A percentile compares a stretch with the other conserved stretches of the same genome.
Evolutionary conservation across 2,797 vertebrate genomes (phyloP).

Genomic region (Siniperca scherzeri): DNA sequence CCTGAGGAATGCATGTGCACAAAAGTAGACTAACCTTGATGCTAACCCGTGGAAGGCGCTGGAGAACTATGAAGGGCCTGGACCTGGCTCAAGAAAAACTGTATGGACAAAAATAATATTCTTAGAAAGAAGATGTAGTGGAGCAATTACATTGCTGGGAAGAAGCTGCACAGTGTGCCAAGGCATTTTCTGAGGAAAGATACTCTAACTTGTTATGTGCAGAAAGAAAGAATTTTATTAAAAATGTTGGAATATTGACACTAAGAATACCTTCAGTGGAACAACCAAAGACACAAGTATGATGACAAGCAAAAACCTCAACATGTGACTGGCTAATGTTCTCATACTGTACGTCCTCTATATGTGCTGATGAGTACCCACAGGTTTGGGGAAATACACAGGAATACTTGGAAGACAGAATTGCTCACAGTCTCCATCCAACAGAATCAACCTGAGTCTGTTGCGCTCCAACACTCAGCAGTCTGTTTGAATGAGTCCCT

Average conservation of each 20-base stretch:
- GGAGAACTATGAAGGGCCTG: background rate
- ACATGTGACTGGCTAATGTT: background rate
- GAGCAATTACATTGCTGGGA: background rate
- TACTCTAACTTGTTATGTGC: background rate
- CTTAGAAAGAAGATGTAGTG: background rate
- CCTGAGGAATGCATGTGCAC: background rate
- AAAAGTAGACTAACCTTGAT: background rate
- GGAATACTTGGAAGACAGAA: background rate
- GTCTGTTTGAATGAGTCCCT: background rate
- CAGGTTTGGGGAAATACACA: background rate
- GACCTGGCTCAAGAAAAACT: background rate
- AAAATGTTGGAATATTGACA: background rate
- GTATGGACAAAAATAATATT: background rate
- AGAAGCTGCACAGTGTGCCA: background rate
- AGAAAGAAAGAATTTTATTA: background rate
- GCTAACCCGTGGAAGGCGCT: background rate
- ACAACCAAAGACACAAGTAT: background rate
- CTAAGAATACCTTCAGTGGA: background rate
- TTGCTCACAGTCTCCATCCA: background rate
- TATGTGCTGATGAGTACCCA: background rate
- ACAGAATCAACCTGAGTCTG: background rate
- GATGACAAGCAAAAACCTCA: background rate
- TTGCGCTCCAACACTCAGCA: background rate
- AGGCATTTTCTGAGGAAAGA: constrained; percentile 5
- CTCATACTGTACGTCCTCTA: no score